phyloP scores from a whole-genome alignment of 2,113 vertebrate genomes.

The Cranoglanis bouderius region DNA sequence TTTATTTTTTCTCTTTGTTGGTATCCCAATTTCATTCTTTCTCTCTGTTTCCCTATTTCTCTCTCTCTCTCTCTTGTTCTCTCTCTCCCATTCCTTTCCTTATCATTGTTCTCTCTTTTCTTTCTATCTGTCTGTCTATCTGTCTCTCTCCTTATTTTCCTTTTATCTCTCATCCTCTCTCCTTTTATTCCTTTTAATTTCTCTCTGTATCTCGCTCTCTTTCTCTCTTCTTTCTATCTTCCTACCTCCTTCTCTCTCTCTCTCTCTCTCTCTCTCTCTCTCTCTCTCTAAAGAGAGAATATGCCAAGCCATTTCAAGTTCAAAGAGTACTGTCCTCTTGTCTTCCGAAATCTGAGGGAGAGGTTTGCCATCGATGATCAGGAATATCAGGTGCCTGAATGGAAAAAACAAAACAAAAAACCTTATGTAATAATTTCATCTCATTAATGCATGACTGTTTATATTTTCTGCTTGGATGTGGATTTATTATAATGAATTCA shows the following conservation, averaged over 20 bases:
- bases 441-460: not conserved
- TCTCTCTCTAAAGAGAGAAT: constrained; percentile 76
- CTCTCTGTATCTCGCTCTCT: not conserved
- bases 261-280: not conserved
- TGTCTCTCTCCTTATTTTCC: not conserved
- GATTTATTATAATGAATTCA: not conserved
- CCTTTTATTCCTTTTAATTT: not conserved
- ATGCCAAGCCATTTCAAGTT: constrained; percentile 94
- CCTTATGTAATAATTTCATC: not conserved
- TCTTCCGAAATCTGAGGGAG: constrained; percentile 88
- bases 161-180: not conserved
- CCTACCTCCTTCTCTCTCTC: not conserved
- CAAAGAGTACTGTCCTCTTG: constrained; percentile 89
- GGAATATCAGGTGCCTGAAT: constrained; percentile 78
- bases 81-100: not conserved
- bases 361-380: constrained; percentile 89
- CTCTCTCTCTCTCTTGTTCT: not conserved
- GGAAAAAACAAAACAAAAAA: not conserved
- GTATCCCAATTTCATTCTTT: not conserved
- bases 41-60: not conserved
- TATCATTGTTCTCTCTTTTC: not conserved
- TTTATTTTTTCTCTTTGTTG: not conserved
- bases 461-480: not conserved
- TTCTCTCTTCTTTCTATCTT: too few species aligned
- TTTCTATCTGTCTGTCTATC: not conserved